phyloP scores from a whole-genome alignment of 2,888 invertebrate genomes.

The Monopis laevigella region DNA sequence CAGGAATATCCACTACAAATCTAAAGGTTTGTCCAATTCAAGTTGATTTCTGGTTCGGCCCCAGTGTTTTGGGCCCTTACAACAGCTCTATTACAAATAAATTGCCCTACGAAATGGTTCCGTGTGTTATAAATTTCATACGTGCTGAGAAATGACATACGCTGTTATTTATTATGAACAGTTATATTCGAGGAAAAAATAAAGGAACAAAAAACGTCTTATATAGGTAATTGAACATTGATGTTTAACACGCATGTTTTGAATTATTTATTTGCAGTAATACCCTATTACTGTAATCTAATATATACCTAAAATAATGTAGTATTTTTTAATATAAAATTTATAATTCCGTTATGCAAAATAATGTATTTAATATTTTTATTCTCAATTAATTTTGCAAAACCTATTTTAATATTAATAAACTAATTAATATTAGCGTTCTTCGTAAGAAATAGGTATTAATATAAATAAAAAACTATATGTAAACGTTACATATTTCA shows the following conservation, averaged over 20 bases:
- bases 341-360: not conserved
- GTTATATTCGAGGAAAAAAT: conserved; percentile 46
- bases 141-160: conserved; percentile 68
- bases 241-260: conserved; percentile 1
- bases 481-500: too few species aligned
- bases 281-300: conserved; percentile 3
- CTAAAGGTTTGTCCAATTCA: too few species aligned
- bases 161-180: conserved; percentile 61
- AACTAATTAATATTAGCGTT: too few species aligned
- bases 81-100: conserved; percentile 59
- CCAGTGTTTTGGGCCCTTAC: conserved; percentile 7
- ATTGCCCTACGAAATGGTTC: conserved; percentile 58
- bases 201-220: conserved; percentile 62
- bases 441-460: too few species aligned
- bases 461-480: too few species aligned
- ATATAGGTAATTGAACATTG: conserved; percentile 55
- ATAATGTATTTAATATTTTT: not conserved
- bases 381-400: too few species aligned
- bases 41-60: conserved; percentile 24
- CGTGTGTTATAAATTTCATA: conserved; percentile 65
- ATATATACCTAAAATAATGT: not conserved
- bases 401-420: too few species aligned
- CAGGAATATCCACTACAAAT: conserved; percentile 3
- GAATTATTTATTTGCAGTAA: conserved; percentile 8
- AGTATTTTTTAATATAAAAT: not conserved